Conservation (phyloP, 2,888 invertebrate species). For the Tanaodytes sp. region DNA sequence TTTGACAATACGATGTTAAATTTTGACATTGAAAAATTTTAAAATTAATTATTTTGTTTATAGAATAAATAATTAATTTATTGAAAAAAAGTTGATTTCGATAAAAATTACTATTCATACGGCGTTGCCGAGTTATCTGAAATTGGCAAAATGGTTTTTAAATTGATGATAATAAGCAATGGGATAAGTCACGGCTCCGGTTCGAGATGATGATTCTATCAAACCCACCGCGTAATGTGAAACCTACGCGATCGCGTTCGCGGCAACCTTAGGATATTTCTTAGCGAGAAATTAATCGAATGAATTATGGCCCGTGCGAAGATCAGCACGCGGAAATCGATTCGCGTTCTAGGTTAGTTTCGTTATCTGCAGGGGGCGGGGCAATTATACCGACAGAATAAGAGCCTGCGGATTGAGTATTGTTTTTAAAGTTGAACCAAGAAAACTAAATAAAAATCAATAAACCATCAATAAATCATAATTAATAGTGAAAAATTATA, state of each 20-base stretch:
- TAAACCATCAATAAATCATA: too few species aligned
- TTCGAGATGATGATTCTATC: conserved; percentile 41
- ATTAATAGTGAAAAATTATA: too few species aligned
- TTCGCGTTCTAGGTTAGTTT: too few species aligned
- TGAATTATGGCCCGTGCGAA: conserved; percentile 38
- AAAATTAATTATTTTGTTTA: too few species aligned
- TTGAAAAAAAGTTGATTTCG: not conserved
- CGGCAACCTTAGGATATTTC: conserved; percentile 40
- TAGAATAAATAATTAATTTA: not conserved
- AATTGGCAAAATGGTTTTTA: conserved; percentile 45
- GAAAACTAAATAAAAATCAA: too few species aligned
- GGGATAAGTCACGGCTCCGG: conserved; percentile 41
- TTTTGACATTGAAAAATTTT: too few species aligned
- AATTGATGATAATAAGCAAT: conserved; percentile 48
- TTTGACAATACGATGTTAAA: too few species aligned
- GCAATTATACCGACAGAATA: too few species aligned
- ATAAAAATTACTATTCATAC: conserved; percentile 16
- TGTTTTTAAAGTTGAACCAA: too few species aligned
- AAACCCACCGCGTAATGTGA: conserved; percentile 29
- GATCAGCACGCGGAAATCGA: conserved; percentile 31
- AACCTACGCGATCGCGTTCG: conserved; percentile 37
- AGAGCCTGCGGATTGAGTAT: too few species aligned
- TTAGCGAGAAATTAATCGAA: conserved; percentile 44
- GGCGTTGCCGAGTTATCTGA: too few species aligned
- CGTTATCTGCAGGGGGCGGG: too few species aligned